Evolutionary conservation across 2,797 vertebrate species (phyloP).

Genomic region (Thalassophryne amazonica): DNA sequence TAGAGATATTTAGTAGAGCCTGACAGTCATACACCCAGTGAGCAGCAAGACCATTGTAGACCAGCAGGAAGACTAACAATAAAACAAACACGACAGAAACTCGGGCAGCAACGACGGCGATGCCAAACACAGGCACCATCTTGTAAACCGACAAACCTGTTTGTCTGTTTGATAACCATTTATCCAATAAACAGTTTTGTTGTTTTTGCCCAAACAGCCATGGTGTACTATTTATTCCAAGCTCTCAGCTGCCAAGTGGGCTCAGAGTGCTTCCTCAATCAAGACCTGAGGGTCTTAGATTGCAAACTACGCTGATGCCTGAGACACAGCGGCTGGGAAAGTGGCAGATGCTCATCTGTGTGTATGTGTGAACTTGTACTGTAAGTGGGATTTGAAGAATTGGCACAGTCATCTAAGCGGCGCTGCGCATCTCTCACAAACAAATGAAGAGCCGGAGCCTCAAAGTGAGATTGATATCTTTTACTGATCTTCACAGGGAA

Average conservation of each 20-base stretch:
- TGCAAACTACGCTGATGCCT: slow-evolving; percentile 54
- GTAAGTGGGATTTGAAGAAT: slow-evolving; percentile 87
- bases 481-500: slow-evolving; percentile 84
- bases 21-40: no score
- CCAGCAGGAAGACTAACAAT: no score
- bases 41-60: no score
- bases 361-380: slow-evolving; percentile 67
- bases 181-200: slow-evolving; percentile 29
- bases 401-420: slow-evolving; percentile 81
- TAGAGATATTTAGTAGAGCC: no score
- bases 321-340: slow-evolving; percentile 63
- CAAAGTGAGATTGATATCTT: slow-evolving; percentile 95
- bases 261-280: slow-evolving; percentile 65
- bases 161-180: no score
- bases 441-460: slow-evolving; percentile 83
- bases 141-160: no score
- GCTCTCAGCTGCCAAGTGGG: slow-evolving; percentile 51
- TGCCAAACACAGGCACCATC: no score
- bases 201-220: slow-evolving; percentile 46
- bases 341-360: slow-evolving; percentile 55
- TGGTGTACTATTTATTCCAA: slow-evolving; percentile 47
- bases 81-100: no score
- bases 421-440: slow-evolving; percentile 81
- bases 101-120: no score
- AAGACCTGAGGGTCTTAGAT: slow-evolving; percentile 35